A percentile compares a stretch with the other conserved stretches of the same genome.
These are phyloP conservation scores for Trichomycterus rosablanca DNA, from an alignment of 2,113 vertebrate genomes.

Conservation along the genomic window DNA sequence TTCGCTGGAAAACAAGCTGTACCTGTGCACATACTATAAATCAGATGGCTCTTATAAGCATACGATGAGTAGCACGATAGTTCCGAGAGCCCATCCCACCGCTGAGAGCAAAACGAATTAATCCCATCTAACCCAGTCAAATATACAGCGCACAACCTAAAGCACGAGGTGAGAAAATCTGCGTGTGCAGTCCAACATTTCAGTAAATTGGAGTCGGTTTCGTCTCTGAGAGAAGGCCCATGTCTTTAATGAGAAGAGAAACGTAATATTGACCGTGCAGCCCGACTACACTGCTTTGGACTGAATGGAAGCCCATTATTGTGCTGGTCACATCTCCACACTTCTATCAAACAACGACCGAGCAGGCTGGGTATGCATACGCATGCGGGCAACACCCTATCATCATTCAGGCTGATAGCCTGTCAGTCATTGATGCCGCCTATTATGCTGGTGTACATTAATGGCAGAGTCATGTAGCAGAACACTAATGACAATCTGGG, in stretches of 20 bases:
- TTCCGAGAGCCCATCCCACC: constrained; percentile 11
- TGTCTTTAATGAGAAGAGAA: neutral
- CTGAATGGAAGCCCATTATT: neutral
- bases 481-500: constrained; percentile 51
- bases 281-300: neutral
- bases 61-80: constrained; percentile 22
- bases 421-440: neutral
- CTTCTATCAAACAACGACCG: neutral
- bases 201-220: neutral
- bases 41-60: constrained; percentile 46
- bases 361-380: constrained; percentile 4
- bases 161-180: no score
- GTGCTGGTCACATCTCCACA: neutral
- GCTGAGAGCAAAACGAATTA: constrained; percentile 40
- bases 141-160: constrained; percentile 15
- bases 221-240: neutral
- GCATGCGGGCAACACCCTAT: neutral
- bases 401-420: constrained; percentile 14
- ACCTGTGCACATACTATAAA: constrained; percentile 7
- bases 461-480: constrained; percentile 54
- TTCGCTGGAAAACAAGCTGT: no score
- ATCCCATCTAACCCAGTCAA: constrained; percentile 32
- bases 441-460: constrained; percentile 35
- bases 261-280: neutral
- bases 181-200: neutral